Evolutionary conservation across 1,140 invertebrate genomes (phyloP), one percentile per base, ranked within the genome.

Genomic region (Leptinotarsa lineolata): DNA sequence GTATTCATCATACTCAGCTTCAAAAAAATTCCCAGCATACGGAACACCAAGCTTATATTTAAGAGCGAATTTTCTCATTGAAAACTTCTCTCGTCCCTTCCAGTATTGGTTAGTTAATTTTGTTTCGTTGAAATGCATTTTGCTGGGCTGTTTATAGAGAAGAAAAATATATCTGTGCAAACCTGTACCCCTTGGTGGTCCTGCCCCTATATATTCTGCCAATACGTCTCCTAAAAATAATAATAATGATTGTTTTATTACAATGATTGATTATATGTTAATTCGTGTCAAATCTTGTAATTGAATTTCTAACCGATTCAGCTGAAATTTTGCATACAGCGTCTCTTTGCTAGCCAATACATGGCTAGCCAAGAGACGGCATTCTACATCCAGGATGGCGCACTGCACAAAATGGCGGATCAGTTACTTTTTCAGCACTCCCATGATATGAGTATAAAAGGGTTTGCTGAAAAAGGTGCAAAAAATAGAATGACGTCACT

Each of bases 121-220:
- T 16, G 88, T 87, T 78, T 95, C 94, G 72, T 91, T 86, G 77
- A 93, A 94, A 3, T 80, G 85, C 1, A 95, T 76, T 81, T 91
- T 92, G 1, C 86, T 88, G 0, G 89, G 88, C 82, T 98, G 96
- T 81, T 95, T 92, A 84, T 92, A 98, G 0, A 96, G 82, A 22
- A 97, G 81, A 78, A 94, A 96, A 0, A 98, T 91, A 83, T 98
- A 98, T 68, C 96, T 90, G 85, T 98, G 96, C 18, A 97, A 88
- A 20, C 91, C 92, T 18, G 92, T 93, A 71, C 87, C 91, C 78
- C 91, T 83, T 3, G 94, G 94, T 0, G 95, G 94, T 11, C 94
- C 94, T 20, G 94, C 89, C 24, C 95, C 94, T 74, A 96, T 86
- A 83, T 96, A 97, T 1, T 89, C 91, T 54, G 48, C 48, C 48